These are phyloP conservation scores for Pseudococcus jackbeardsleyi DNA, from an alignment of 2,888 invertebrate species.

Conservation along the genomic window DNA sequence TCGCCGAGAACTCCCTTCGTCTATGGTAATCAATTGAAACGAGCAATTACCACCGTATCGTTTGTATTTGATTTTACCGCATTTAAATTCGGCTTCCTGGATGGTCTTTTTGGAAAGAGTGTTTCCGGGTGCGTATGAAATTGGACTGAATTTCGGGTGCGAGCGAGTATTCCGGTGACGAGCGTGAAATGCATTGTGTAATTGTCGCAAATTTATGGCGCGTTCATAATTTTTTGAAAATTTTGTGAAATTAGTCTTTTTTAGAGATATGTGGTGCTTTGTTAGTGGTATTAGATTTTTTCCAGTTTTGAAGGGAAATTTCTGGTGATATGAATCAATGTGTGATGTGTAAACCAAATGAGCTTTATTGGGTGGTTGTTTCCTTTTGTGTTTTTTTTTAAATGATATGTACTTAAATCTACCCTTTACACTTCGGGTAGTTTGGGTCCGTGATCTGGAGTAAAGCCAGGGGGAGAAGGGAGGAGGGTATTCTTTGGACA, in stretches of 20 bases:
- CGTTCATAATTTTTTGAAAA: background rate
- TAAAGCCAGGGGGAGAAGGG: no score
- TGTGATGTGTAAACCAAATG: no score
- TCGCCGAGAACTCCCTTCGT: background rate
- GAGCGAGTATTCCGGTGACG: background rate
- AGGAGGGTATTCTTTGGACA: no score
- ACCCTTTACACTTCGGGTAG: no score
- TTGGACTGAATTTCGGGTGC: background rate
- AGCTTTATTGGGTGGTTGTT: no score
- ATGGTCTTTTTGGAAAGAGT: background rate
- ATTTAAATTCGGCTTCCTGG: background rate
- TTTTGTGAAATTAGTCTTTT: background rate
- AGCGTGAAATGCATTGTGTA: background rate
- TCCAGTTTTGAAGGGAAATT: no score
- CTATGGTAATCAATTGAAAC: slow-evolving; percentile 33
- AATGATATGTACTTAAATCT: no score
- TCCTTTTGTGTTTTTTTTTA: no score
- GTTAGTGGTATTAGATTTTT: no score
- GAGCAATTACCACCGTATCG: slow-evolving; percentile 24
- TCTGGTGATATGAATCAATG: no score
- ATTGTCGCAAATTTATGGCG: background rate
- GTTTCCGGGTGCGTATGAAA: background rate
- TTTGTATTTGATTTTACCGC: slow-evolving; percentile 32
- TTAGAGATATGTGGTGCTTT: background rate
- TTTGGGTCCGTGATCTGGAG: no score